phyloP scores from a whole-genome alignment of 2,113 vertebrate species.

The Lophius piscatorius region DNA sequence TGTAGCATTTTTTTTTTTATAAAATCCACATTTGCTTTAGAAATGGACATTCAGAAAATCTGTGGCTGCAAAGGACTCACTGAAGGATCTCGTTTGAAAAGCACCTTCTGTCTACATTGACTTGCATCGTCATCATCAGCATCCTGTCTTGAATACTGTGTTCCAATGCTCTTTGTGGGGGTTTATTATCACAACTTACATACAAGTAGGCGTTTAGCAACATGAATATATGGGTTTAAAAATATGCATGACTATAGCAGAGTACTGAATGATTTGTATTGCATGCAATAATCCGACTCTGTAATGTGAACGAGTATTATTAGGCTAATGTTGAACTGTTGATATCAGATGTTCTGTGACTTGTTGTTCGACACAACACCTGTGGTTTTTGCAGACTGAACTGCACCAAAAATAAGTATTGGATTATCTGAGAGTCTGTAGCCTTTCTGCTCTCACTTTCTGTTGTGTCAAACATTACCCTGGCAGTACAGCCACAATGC shows the following conservation, averaged over 20 bases:
- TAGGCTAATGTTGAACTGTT: constrained; percentile 52
- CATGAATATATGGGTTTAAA: constrained; percentile 66
- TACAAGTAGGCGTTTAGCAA: constrained; percentile 54
- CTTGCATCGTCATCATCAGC: constrained; percentile 48
- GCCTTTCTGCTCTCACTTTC: constrained; percentile 15
- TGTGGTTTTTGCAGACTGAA: constrained; percentile 19
- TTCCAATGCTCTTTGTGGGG: constrained; percentile 52
- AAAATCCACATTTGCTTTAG: background rate
- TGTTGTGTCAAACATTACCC: constrained; percentile 30
- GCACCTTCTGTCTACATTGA: constrained; percentile 62
- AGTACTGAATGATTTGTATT: constrained; percentile 77
- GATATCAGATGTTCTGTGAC: constrained; percentile 53
- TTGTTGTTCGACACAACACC: constrained; percentile 33
- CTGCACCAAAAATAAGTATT: constrained; percentile 8
- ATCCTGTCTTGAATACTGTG: constrained; percentile 56
- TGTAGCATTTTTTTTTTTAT: constrained; percentile 61
- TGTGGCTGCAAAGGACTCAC: constrained; percentile 46
- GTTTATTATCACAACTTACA: constrained; percentile 63
- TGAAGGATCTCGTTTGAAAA: constrained; percentile 50
- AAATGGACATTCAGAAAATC: constrained; percentile 34
- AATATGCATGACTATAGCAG: constrained; percentile 79
- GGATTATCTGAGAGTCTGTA: background rate
- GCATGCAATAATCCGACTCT: constrained; percentile 84
- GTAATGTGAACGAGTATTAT: constrained; percentile 73
- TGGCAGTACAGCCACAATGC: constrained; percentile 26